Evolutionary conservation across 2,113 vertebrate species (phyloP), one percentile per base, ranked within the genome.

Genomic region (Melanerpes formicivorus): DNA sequence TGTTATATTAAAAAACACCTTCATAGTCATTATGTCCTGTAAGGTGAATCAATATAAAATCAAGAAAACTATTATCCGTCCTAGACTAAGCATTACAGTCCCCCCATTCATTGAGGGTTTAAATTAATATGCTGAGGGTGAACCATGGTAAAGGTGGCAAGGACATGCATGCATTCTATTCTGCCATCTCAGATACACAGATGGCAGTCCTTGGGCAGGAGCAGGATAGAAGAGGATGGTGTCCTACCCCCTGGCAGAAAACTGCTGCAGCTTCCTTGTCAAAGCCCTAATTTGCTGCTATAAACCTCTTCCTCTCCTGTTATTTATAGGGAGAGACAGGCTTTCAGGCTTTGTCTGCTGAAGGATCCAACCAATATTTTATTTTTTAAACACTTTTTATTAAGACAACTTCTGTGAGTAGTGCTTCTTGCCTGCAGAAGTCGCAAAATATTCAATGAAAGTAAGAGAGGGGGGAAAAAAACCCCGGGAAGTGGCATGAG

Each of bases 221-320:
- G 37, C 29, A 48, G 81, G 29, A 60, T 67, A 62, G 69, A 37
- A 67, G 22, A 64, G 60, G 64, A 72, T 0, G 0, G 26, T 87
- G 80, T 89, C 75, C 27, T 95, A 87, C 88, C 81, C 84, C 27
- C 40, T 84, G 84, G 81, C 87, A 88, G 69, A 74, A 85, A 91
- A 83, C 40, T 54, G 72, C 69, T 87, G 67, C 75, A 78, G 72
- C 88, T 90, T 94, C 73, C 65, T 88, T 91, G 85, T 91, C 85
- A 67, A 34, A 88, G 25, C 67, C 62, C 62, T 81, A 73, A 15
- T 87, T 88, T 83, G 32, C 65, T 83, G 32, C 85, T 90, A 5
- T 67, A 90, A 95, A 88, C 54, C 58, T 77, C 60, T 54, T 74
- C 62, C 14, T 76, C 69, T 58, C 26, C 58, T 32, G 44, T 67